phyloP scores from a whole-genome alignment of 2,113 vertebrate species.

The Naja naja region DNA sequence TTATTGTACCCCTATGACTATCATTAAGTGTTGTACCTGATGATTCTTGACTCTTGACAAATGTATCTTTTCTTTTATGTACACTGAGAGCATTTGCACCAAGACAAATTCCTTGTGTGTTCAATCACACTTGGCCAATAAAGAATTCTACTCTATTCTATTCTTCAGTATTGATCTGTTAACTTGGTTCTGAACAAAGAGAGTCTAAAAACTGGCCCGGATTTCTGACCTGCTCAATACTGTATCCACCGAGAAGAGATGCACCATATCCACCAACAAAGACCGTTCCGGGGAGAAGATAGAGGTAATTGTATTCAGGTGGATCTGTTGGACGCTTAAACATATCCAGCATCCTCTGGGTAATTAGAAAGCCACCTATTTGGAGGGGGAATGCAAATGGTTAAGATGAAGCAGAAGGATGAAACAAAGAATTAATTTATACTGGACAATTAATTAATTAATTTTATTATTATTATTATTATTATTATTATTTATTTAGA shows the following conservation, averaged over 20 bases:
- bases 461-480: no score
- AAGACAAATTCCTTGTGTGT: no score
- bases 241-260: constrained; percentile 60
- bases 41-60: no score
- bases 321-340: constrained; percentile 75
- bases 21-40: no score
- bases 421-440: rapidly evolving
- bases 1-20: no score
- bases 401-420: neutral
- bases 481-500: no score
- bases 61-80: no score
- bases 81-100: no score
- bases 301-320: constrained; percentile 74
- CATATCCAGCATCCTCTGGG: constrained; percentile 74
- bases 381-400: neutral
- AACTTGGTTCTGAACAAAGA: neutral
- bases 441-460: neutral
- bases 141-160: no score
- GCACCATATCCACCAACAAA: constrained; percentile 72
- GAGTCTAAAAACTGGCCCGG: neutral
- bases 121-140: no score
- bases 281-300: constrained; percentile 62
- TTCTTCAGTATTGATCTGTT: neutral
- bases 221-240: constrained; percentile 66
- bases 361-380: constrained; percentile 75